Evolutionary conservation across 1,140 invertebrate species (phyloP), one percentile per base, ranked within the genome.

Genomic region (Bombus superbus): DNA sequence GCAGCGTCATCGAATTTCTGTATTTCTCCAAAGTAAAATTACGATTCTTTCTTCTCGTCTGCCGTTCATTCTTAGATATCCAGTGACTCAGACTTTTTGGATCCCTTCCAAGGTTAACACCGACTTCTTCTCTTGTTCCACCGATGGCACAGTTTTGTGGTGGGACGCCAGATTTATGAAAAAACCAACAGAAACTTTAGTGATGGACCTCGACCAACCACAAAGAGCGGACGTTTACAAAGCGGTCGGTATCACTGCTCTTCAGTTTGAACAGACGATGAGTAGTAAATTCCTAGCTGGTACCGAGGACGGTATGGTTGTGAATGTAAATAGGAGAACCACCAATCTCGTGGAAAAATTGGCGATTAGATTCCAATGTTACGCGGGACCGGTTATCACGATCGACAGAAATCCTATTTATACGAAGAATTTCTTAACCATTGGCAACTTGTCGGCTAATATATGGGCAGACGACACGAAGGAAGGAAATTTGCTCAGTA

Each of bases 391-490:
- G 8, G 97, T 99, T 9, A 96, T 98, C 86, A 96, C 97, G 10
- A 94, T 98, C 10, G 97, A 98, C 91, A 95, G 98, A 76, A 98
- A 99, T 95, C 97, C 98, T 18, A 97, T 97, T 42, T 98, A 97
- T 93, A 95, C 97, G 0, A 98, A 98, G 94, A 98, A 98, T 92
- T 99, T 99, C 90, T 94, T 99, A 22, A 98, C 98, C 2, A 97
- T 98, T 35, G 98, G 98, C 3, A 98, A 98, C 93, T 98, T 98
- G 97, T 97, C 97, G 42, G 97, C 97, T 1, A 96, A 97, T 87
- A 97, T 99, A 76, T 99, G 98, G 98, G 97, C 98, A 13, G 98
- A 99, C 94, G 98, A 99, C 92, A 98, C 97, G 87, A 96, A 96
- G 75, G 98, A 98, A 90, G 97, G 97, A 40, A 96, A 97, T 5